A percentile compares a stretch with the other conserved stretches of the same genome.
Evolutionary conservation across 2,113 vertebrate genomes (phyloP).

Genomic region (Macquaria australasica): DNA sequence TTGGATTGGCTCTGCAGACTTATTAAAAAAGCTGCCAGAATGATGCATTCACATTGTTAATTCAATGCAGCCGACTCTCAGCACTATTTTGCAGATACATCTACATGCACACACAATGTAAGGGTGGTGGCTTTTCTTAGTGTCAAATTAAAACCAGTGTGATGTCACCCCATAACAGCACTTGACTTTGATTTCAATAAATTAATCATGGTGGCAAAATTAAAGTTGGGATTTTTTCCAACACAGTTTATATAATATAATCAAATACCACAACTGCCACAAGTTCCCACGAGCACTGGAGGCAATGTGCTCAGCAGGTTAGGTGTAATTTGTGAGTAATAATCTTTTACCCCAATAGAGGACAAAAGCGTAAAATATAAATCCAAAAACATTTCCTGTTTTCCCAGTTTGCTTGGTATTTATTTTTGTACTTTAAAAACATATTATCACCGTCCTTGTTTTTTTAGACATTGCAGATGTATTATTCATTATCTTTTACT

Average conservation of each 20-base stretch:
- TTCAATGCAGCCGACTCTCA: not conserved
- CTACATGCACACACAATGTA: not conserved
- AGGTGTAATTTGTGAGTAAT: not conserved
- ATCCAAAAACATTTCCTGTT: not conserved
- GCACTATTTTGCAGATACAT: not conserved
- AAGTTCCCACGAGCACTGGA: not conserved
- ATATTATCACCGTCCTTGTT: not conserved
- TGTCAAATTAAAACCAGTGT: not conserved
- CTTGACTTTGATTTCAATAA: not conserved
- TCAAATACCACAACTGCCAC: not conserved
- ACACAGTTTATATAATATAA: not conserved
- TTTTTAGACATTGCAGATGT: not conserved
- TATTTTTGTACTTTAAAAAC: not conserved
- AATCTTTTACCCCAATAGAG: not conserved
- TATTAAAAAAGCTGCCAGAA: not conserved
- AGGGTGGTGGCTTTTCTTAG: not conserved
- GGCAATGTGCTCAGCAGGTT: not conserved
- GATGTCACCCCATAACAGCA: not conserved
- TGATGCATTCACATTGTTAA: not conserved
- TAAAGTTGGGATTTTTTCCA: not conserved
- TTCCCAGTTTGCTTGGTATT: not conserved
- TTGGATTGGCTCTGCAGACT: not conserved
- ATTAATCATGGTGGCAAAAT: not conserved
- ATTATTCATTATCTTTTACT: not conserved
- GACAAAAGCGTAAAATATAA: not conserved